Evolutionary conservation across 2,888 invertebrate genomes (phyloP), one percentile per base, ranked within the genome.

Genomic region (Acleris laterana): DNA sequence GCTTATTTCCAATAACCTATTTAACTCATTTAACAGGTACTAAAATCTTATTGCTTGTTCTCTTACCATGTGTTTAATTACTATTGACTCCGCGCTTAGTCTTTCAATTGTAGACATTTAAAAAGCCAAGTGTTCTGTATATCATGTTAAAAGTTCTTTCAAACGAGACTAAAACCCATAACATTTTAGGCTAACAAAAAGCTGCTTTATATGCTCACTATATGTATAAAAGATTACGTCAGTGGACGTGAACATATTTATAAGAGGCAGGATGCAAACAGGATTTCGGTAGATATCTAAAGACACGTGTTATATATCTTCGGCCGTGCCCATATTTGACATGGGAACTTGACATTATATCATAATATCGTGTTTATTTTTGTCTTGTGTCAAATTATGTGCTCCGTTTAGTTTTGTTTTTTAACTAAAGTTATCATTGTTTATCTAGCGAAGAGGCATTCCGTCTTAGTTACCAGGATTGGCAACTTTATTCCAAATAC

Each of bases 171-270:
- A 17, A 46, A 57, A 9, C 13, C 17, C 11, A 57, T 28, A 2
- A 25, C 46, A 44, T 32, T 59, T 22, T 49, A 19, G 49, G 11
- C 20, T 19, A 48, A 49, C 42, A 53, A 42, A 50, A 55, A 60
- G 25, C 49, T 50, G 38, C 32, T 42, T 42, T 60, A 38, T 60
- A 51, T 50, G 61, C 17, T 38, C 25, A 50, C 48, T 16, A 17
- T 63, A 63, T 58, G 32, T 63, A 22, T 65, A 61, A 61, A 66
- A 32, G 62, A 53, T 67, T 67, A 67, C 68, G 65, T 68, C 64
- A 68, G 17, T 32, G 16, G 49, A 53, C 65, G 68, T 66, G 66
- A 38, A 28, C 59, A 59, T 51, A 56, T 60, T 66, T 59, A 58
- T 52, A 58, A 62, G 16, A 50, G 58, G 42, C 62, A 60, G 62